A percentile compares a stretch with the other conserved stretches of the same genome.
These are phyloP conservation scores for Stylophora pistillata DNA, from an alignment of 64 coral and sea anemone species.

Conservation along the genomic window DNA sequence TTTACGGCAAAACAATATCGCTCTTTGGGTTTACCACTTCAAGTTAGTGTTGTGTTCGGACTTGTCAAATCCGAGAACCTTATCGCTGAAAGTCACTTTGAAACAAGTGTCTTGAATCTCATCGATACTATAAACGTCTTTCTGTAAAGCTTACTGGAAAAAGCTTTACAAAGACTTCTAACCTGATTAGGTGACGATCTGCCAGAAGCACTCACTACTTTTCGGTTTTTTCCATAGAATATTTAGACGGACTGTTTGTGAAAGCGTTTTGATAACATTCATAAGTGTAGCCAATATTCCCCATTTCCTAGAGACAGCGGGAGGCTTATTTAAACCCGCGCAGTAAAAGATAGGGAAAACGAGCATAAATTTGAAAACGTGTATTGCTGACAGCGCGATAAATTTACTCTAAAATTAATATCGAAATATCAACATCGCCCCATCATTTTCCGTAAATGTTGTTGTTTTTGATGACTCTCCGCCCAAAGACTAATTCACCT, in stretches of 20 bases:
- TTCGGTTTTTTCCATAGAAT: neutral
- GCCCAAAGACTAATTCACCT: too few species aligned
- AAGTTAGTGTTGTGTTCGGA: neutral
- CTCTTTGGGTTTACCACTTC: neutral
- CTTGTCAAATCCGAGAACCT: neutral
- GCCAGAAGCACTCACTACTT: neutral
- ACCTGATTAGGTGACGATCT: neutral
- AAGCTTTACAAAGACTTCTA: neutral
- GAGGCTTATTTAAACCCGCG: neutral
- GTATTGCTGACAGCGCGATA: conserved; percentile 6
- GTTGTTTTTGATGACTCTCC: neutral
- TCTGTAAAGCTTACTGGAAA: neutral
- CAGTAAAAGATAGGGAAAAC: neutral
- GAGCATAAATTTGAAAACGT: neutral
- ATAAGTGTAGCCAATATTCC: neutral
- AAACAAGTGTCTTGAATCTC: neutral
- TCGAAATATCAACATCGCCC: neutral
- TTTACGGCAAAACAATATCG: conserved; percentile 10
- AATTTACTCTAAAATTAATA: neutral
- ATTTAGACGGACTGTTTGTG: neutral
- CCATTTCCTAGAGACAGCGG: neutral
- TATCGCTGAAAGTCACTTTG: neutral
- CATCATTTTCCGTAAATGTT: neutral
- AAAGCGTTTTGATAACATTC: neutral
- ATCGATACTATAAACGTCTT: neutral